A percentile compares a stretch with the other conserved stretches of the same genome.
Evolutionary conservation across 1,140 invertebrate species (phyloP).

Genomic region (Drosophila kohkoa): DNA sequence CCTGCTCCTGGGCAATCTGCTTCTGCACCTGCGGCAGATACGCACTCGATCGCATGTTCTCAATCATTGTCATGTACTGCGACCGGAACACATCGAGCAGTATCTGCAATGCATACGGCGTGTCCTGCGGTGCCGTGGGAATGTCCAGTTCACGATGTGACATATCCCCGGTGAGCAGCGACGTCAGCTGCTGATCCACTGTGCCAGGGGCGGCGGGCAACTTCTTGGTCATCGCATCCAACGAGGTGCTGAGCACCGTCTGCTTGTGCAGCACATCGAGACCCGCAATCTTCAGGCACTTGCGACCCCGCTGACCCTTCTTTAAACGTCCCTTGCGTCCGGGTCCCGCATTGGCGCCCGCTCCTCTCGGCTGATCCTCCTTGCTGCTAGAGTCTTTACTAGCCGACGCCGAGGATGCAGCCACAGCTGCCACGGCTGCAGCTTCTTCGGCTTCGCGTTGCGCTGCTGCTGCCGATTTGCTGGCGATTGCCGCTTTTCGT

Average conservation of each 20-base stretch:
- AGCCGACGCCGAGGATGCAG: conserved; percentile 48
- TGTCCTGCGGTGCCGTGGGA: conserved; percentile 90
- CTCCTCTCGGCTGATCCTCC: conserved; percentile 56
- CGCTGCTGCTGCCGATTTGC: conserved; percentile 79
- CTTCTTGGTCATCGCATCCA: conserved; percentile 87
- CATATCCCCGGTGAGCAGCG: conserved; percentile 88
- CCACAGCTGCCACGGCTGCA: conserved; percentile 58
- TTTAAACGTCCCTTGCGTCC: conserved; percentile 77
- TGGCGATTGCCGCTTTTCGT: conserved; percentile 79
- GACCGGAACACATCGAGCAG: conserved; percentile 93
- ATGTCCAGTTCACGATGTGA: conserved; percentile 93
- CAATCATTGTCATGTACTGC: conserved; percentile 93
- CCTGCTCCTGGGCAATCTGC: conserved; percentile 94
- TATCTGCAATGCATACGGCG: conserved; percentile 94
- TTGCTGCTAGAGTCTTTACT: conserved; percentile 74
- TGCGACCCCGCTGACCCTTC: conserved; percentile 70
- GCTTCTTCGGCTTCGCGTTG: conserved; percentile 75
- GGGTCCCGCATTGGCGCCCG: conserved; percentile 47
- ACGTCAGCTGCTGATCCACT: conserved; percentile 94
- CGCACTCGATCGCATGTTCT: conserved; percentile 91
- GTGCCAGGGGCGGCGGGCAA: conserved; percentile 93
- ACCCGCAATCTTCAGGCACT: conserved; percentile 88
- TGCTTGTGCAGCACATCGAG: conserved; percentile 95
- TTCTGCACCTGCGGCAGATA: conserved; percentile 90
- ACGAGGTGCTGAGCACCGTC: conserved; percentile 93